phyloP scores from a whole-genome alignment of 2,888 invertebrate species.

The Nematopogon swammerdamellus region DNA sequence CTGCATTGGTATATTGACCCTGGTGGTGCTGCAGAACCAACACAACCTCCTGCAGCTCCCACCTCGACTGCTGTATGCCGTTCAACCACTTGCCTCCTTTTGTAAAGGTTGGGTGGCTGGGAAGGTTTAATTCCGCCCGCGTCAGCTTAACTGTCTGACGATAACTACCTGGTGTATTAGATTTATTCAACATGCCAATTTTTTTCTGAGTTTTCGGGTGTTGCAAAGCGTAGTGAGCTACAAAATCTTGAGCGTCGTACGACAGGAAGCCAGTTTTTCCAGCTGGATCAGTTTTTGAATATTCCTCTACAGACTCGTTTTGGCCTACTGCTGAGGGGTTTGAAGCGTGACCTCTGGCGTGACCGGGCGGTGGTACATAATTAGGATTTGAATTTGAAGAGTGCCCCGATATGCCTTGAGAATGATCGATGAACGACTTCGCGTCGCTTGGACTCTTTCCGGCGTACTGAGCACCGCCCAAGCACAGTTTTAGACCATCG shows the following conservation, averaged over 20 bases:
- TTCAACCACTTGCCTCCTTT: background rate
- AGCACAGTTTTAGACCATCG: background rate
- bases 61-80: background rate
- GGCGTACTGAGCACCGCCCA: constrained; percentile 1
- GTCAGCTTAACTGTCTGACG: background rate
- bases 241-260: background rate
- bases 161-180: background rate
- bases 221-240: background rate
- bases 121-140: background rate
- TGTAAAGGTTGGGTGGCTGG: no score
- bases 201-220: background rate
- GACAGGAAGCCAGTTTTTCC: background rate
- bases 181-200: background rate
- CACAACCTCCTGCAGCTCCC: background rate
- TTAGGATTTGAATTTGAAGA: background rate
- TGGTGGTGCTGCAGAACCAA: background rate
- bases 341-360: background rate
- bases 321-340: background rate
- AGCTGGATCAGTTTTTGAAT: background rate
- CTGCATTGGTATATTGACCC: background rate
- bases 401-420: background rate
- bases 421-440: background rate
- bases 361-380: background rate
- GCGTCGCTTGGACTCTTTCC: background rate
- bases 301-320: background rate